These are phyloP conservation scores for Pterobdella sp. DNA, from an alignment of 2,888 invertebrate species.

Conservation along the genomic window DNA sequence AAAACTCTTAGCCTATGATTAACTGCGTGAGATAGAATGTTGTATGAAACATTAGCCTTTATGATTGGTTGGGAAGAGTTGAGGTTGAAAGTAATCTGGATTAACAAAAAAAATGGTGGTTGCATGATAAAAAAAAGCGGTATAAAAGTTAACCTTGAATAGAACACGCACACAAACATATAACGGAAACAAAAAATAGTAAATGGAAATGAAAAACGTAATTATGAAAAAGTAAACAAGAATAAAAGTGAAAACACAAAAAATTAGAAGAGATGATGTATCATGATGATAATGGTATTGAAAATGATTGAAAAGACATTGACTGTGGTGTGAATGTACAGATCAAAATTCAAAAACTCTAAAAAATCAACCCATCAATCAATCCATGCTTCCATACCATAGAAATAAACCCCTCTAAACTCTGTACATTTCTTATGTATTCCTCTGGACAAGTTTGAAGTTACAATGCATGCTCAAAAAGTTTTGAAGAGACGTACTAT, in stretches of 20 bases:
- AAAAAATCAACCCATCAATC: neutral
- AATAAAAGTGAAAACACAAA: neutral
- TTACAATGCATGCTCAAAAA: too few species aligned
- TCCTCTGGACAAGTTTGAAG: too few species aligned
- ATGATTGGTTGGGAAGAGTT: too few species aligned
- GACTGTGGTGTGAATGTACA: neutral
- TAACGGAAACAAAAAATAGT: neutral
- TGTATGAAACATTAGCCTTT: too few species aligned
- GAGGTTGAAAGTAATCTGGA: too few species aligned
- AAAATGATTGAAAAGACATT: neutral
- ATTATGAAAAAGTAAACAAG: neutral
- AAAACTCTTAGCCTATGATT: too few species aligned
- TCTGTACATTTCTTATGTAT: neutral
- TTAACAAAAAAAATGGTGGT: too few species aligned
- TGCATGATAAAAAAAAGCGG: too few species aligned
- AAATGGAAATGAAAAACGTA: neutral
- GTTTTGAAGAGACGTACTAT: constrained; percentile 27
- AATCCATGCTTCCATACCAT: neutral
- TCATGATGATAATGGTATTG: neutral
- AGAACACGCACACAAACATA: too few species aligned
- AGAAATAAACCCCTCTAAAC: neutral
- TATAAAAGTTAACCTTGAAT: neutral
- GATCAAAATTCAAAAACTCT: neutral
- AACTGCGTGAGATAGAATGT: too few species aligned
- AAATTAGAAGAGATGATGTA: neutral